Evolutionary conservation across 2,797 vertebrate genomes (phyloP), one percentile per base, ranked within the genome.

Genomic region (Taenioides sp.): DNA sequence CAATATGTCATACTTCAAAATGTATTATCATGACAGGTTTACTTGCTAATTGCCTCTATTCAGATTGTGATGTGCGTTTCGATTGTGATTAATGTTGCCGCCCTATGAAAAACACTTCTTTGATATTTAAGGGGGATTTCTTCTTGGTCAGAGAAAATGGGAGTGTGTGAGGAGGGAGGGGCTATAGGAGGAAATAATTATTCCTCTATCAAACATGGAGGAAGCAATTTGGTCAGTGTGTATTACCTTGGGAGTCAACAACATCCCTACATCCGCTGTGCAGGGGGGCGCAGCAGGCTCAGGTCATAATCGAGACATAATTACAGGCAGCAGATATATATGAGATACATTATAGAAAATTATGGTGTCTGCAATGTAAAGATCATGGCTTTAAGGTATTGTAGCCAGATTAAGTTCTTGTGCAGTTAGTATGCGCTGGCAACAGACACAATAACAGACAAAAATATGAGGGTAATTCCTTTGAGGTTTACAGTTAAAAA

Each of bases 151-250:
- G 57, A 74, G 67, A 80, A 54, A 28, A 67, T 82, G 81, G 80
- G 83, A 80, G 76, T 77, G 85, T 82, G 83, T 23, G 67, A 76
- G 55, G 5, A 75, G 68, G 87, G 90, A 78, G 81, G 84, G 82
- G 73, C 64, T 83, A n/a, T 9, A 72, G 18, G 63, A 83, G 84
- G 86, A 89, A 91, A 86, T 89, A 89, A 89, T 92, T 89, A 87
- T 71, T 85, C 75, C 76, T 76, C 82, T 83, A 86, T 90, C 88
- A 83, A 84, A 83, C 79, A 58, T 65, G 79, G 79, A 87, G 82
- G 88, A 89, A 91, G 86, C 89, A 25, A 34, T 90, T 88, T 88
- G 78, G 75, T 75, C 52, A 69, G 76, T 85, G 88, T 84, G 86
- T 84, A 83, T 87, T 88, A 85, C 72, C 85, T 80, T 76, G 14